Percentiles rank a stretch among this genome's conserved stretches.
Conservation (phyloP, 2,113 vertebrate species). For the Hyla sarda region DNA sequence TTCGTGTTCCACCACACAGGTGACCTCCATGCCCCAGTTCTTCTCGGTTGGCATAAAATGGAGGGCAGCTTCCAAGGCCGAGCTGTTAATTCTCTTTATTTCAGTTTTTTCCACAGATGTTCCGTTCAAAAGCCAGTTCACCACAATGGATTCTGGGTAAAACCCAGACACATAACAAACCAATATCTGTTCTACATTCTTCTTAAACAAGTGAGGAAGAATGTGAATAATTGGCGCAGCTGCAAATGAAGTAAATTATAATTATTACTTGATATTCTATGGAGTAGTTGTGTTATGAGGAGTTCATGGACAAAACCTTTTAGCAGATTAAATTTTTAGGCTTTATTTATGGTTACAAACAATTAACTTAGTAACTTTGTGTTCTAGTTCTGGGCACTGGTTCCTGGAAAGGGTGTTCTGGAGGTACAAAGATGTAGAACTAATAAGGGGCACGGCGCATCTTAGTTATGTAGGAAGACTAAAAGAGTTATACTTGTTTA, state of each 20-base stretch:
- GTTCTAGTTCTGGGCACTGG: background rate
- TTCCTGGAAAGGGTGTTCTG: background rate
- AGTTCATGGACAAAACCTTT: background rate
- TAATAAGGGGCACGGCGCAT: too few relatives aligned
- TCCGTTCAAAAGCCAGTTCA: constrained; percentile 36
- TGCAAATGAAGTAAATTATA: background rate
- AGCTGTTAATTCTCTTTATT: background rate
- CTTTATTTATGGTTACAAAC: too few relatives aligned
- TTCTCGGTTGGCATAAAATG: background rate
- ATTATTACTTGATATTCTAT: background rate
- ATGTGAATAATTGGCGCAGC: background rate
- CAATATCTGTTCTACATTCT: background rate
- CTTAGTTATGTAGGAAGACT: too few relatives aligned
- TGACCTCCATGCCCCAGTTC: background rate
- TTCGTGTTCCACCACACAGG: constrained; percentile 45
- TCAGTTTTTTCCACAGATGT: background rate
- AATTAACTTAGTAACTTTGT: too few relatives aligned
- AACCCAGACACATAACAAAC: constrained; percentile 16
- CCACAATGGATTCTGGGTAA: constrained; percentile 55
- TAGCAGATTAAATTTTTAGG: background rate
- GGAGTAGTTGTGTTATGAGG: background rate
- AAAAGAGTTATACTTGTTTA: too few relatives aligned
- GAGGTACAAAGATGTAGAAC: too few relatives aligned
- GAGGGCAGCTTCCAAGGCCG: constrained; percentile 23
- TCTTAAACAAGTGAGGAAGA: background rate